Evolutionary conservation across 2,888 invertebrate genomes (phyloP), one percentile per base, ranked within the genome.

Genomic region (Abscondita cerata): DNA sequence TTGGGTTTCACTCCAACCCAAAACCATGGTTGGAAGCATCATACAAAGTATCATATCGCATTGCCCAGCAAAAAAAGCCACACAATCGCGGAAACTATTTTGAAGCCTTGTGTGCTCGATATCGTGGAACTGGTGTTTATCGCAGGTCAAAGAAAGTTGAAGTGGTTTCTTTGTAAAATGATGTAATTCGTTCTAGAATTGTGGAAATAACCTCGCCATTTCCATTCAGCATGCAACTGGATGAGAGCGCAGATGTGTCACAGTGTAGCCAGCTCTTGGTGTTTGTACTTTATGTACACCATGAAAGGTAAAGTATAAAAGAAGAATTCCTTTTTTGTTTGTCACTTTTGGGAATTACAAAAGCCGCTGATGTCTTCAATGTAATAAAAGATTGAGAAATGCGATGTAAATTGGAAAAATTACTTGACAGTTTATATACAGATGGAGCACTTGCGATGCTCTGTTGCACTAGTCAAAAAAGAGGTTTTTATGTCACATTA

Each of bases 361-460:
- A 31, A n/a, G 25, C 25, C 4, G 25, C 25, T 2, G 25, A 25
- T 36, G 48, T 19, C 31, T 18, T 57, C 48, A 57, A 36, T 16
- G 38, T 51, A 57, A 12, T 3, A 34, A 34, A 12, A 11, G 20
- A 51, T 57, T 51, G 31, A 15, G 6, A 36, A 57, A 12, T 25
- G 40, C 51, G 50, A 38, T 12, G 50, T 57, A 50, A 47, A 51
- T 53, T 54, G 52, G 25, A 52, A 57, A n/a, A 48, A 19, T 20
- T 20, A 48, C 20, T 48, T 19, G 20, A 12, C 18, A 20, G 59
- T 19, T 15, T 65, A 40, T 67, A 63, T 41, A 69, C 68, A 34
- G 68, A 68, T 65, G 68, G 67, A 62, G 67, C 68, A 44, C 68
- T 62, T 31, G 64, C 68, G 36, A 70, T 69, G 65, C 56, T 67